Base-by-base conservation (phyloP, 2,888 invertebrate genomes). In the Apantesis nais region DNA sequence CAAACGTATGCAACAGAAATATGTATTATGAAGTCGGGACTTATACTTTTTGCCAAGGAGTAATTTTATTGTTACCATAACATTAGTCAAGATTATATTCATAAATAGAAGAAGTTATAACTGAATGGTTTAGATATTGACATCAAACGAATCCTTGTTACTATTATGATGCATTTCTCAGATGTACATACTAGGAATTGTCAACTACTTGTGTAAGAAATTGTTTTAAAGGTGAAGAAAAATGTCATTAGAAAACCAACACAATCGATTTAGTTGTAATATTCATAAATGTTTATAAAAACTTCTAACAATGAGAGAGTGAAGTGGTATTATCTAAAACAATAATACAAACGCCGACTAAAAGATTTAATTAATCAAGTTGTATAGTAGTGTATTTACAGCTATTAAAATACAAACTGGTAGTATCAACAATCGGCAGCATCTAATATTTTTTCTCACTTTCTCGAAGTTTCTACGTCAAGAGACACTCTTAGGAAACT, bases 401-500 rank as follows among this genome's bases (percentile, higher is more conserved):
- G 5, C 12, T 55, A 55, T 14, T 12, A 25, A 3, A 25, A 25
- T 55, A 58, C 7, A 58, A 58, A 16, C 55, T 25, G 2, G 16
- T 58, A 29, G 12, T 31, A 41, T 22, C 12, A 39, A 66, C 61
- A 55, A 70, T 71, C 62, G 74, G 67, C 4, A 60, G 39, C 85
- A 74, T 84, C 66, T 62, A 69, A 68, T 69, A 68, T 78, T 78
- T 79, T 82, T 77, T 79, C n/a, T 81, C 75, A 76, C 82, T 83
- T 82, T 82, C 82, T 83, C 63, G 37, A 67, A 74, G 72, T 86
- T 83, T 84, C 84, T 83, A 81, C 79, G 82, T 74, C 73, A 75
- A 83, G 82, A 82, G 84, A 86, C 84, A 80, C 72, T 74, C 68
- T 75, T 83, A 83, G 85, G 86, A 86, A 88, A 86, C 83, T 85